A percentile compares a stretch with the other conserved stretches of the same genome.
phyloP scores from a whole-genome alignment of 92 coral and sea anemone genomes.

The Siderastrea radians region DNA sequence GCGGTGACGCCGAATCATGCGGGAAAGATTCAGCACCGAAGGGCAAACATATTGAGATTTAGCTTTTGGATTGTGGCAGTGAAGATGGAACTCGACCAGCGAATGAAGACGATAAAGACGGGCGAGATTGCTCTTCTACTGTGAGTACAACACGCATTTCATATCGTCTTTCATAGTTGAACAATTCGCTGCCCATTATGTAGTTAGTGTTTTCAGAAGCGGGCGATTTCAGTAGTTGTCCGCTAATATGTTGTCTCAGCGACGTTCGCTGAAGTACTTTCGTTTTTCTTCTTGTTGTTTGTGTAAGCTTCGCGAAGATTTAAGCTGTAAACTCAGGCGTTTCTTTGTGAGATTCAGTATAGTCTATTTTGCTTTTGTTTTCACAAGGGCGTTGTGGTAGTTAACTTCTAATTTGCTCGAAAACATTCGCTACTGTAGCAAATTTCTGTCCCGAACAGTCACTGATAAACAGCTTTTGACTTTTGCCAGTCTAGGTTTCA shows the following conservation, averaged over 20 bases:
- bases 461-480: neutral
- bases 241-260: neutral
- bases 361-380: conserved; percentile 37
- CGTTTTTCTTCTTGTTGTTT: conserved; percentile 3
- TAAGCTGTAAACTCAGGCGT: conserved; percentile 5
- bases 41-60: neutral
- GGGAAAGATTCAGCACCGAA: conserved; percentile 13
- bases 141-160: conserved; percentile 37
- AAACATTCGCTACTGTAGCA: conserved; percentile 27
- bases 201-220: conserved; percentile 15
- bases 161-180: conserved; percentile 9
- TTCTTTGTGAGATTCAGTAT: conserved; percentile 9
- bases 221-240: conserved; percentile 9
- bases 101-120: neutral
- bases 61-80: conserved; percentile 34
- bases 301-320: neutral
- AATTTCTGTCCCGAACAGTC: neutral
- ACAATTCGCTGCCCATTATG: neutral
- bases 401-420: conserved; percentile 19
- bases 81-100: neutral
- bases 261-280: neutral
- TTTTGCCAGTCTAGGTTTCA: neutral
- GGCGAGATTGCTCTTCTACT: conserved; percentile 1
- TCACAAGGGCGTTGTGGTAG: conserved; percentile 32
- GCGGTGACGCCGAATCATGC: conserved; percentile 37